phyloP scores from a whole-genome alignment of 2,888 invertebrate genomes.

The Anagyrus pseudococci region DNA sequence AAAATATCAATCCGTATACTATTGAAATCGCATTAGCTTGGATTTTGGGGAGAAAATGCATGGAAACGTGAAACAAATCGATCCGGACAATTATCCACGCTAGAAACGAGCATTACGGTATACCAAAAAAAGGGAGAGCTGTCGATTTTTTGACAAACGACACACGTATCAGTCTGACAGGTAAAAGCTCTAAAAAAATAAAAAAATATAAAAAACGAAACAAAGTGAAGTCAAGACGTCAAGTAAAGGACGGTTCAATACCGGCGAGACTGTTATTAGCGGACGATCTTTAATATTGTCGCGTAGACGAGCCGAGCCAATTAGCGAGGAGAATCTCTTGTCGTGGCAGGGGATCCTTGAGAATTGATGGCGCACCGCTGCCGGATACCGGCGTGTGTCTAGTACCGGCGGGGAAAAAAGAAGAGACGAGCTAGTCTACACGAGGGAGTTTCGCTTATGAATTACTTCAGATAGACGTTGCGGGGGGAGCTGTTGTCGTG shows the following conservation, averaged over 20 bases:
- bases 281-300: constrained; percentile 21
- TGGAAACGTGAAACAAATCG: too few relatives aligned
- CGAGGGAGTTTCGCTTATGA: background rate
- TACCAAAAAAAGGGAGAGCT: too few relatives aligned
- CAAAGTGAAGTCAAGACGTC: too few relatives aligned
- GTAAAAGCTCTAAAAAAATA: too few relatives aligned
- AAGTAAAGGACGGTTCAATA: background rate
- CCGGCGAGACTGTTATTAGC: constrained; percentile 13
- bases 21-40: too few relatives aligned
- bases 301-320: constrained; percentile 15
- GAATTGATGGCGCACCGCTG: constrained; percentile 26
- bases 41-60: too few relatives aligned
- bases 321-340: constrained; percentile 13
- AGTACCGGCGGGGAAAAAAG: constrained; percentile 10
- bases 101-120: too few relatives aligned
- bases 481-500: background rate
- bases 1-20: too few relatives aligned
- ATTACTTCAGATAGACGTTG: constrained; percentile 2
- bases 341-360: constrained; percentile 22
- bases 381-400: constrained; percentile 16
- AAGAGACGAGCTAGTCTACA: background rate
- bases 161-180: too few relatives aligned
- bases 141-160: too few relatives aligned
- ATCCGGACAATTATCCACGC: too few relatives aligned
- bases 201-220: too few relatives aligned